phyloP scores from a whole-genome alignment of 2,888 invertebrate species.

The Antheraea yamamai region DNA sequence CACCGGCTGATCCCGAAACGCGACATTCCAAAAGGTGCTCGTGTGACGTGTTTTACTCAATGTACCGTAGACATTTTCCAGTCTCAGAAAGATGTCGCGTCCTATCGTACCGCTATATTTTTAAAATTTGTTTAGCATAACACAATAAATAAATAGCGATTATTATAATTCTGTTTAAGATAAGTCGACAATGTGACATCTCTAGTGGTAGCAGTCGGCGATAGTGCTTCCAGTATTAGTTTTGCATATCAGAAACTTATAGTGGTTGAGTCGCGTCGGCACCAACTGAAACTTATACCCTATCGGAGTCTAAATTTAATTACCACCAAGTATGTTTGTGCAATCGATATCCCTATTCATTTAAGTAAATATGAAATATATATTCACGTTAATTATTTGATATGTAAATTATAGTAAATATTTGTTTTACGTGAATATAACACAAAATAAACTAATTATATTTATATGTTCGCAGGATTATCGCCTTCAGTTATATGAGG shows the following conservation, averaged over 20 bases:
- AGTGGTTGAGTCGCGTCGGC: not conserved
- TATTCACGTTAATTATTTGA: not conserved
- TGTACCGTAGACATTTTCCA: too few relatives aligned
- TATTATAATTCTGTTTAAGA: not conserved
- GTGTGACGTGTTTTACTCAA: too few relatives aligned
- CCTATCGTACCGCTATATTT: too few relatives aligned
- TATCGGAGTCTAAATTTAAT: not conserved
- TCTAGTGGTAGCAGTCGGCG: not conserved
- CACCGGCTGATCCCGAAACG: too few relatives aligned
- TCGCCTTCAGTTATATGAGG: too few relatives aligned
- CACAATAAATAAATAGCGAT: not conserved
- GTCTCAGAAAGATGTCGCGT: too few relatives aligned
- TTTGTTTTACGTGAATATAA: not conserved
- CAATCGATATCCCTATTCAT: not conserved
- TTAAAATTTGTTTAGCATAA: too few relatives aligned
- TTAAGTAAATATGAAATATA: not conserved
- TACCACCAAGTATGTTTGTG: not conserved
- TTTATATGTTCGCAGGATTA: too few relatives aligned
- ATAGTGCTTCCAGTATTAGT: not conserved
- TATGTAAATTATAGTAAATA: not conserved
- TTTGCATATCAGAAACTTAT: constrained; percentile 1
- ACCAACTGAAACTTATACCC: not conserved
- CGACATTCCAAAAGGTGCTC: too few relatives aligned
- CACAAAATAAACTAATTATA: too few relatives aligned
- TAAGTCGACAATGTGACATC: not conserved